Base-by-base conservation (phyloP, 37 sponge, comb jelly and placozoan genomes). In the Ianthella basta region DNA sequence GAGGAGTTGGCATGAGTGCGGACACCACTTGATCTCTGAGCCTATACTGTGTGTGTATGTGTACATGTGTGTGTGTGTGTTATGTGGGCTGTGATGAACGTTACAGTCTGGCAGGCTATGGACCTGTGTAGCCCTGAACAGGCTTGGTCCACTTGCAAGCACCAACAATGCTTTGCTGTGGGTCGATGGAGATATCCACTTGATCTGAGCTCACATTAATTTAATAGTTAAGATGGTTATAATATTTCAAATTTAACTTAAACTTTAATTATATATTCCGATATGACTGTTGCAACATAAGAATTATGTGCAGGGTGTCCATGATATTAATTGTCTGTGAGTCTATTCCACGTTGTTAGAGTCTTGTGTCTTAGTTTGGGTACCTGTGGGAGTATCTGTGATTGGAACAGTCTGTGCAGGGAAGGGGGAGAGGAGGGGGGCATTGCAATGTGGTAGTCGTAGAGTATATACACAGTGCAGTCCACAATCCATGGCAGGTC, bases 21-120 rank as follows among this genome's bases (percentile, higher is more conserved):
- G 70, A 30, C 6, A 18, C 35, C 70, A 69, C 70, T 69, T 69
- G 70, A 69, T 69, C 70, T 69, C 70, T 69, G 70, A 69, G 34
- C 70, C 27, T 25, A 61, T 6, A 5, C 25, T 61, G 63, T 61
- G 25, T 61, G 63, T 61, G 25, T 25, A 4, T 61, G n/a, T 23
- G n/a, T 23, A 10, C 10, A 10, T 25, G 25, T 61, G 25, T 25
- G 63, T 61, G 25, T 25, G 25, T 61, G 25, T 61, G 63, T 61
- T 69, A 33, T 69, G 70, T 69, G 70, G 12, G 70, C 34, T 61
- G 10, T 61, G n/a, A 61, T 25, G 27, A 29, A 61, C 4, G 29
- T 6, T 69, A 33, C 10, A 33, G 33, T 69, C 34, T 69, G 70
- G 34, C 27, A 35, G 34, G 6, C 18, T 13, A 1, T 23, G 63